Evolutionary conservation across 2,888 invertebrate genomes (phyloP), one percentile per base, ranked within the genome.

Genomic region (Xestia xanthographa): DNA sequence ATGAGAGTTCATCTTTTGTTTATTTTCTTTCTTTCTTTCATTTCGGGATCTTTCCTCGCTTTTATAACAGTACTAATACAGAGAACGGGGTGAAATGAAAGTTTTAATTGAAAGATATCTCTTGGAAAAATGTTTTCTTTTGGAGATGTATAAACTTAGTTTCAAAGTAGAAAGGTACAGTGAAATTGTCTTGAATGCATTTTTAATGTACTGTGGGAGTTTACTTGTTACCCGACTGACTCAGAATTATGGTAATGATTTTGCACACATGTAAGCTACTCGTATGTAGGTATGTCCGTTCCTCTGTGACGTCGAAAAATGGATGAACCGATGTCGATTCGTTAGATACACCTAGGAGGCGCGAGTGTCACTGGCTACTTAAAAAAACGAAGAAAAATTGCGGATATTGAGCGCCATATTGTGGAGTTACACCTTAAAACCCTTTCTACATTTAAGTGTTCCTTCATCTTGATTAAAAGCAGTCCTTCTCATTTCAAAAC

Each of bases 101-200:
- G 66, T 85, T 86, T 87, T 75, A 77, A 86, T 82, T 84, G 84
- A 72, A 80, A 83, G 38, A 80, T 82, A 79, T 86, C 80, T 85
- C 3, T 56, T 29, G 78, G 83, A 76, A 81, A 69, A 53, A 17
- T 60, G 8, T 70, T 74, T 83, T 77, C 62, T 73, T 75, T 74
- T 53, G 1, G 26, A 29, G n/a, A 60, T 56, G 41, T 60, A 29
- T n/a, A n/a, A 63, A n/a, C 29, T 58, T 62, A 11, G 29, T 70
- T 76, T 65, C 45, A 17, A 38, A 48, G 22, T 12, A 20, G 41
- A 43, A 29, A 34, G 48, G n/a, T 70, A 20, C 34, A 14, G 26
- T 48, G 4, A n/a, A 12, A 43, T 68, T 69, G 43, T 75, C 29
- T 63, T 60, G 53, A 58, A 66, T 58, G 22, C 1, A 38, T 0